These are phyloP conservation scores for Cantharis flavilabris DNA, from an alignment of 2,888 invertebrate species.

Conservation along the genomic window DNA sequence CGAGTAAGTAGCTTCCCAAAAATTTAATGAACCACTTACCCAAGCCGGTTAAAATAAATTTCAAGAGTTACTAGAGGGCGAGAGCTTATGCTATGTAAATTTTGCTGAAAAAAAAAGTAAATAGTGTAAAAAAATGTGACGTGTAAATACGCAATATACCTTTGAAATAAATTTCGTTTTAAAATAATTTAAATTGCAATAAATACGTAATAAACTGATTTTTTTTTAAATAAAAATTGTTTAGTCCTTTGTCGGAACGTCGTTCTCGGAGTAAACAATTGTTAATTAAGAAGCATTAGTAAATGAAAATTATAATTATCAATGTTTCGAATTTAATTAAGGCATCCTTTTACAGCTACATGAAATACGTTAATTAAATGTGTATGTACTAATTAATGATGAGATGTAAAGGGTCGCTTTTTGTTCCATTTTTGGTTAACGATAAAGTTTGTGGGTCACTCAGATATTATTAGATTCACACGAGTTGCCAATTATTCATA, in stretches of 20 bases:
- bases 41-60: background rate
- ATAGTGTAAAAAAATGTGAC: background rate
- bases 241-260: background rate
- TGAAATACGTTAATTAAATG: background rate
- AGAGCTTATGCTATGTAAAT: background rate
- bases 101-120: background rate
- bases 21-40: background rate
- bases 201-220: too few species aligned
- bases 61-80: background rate
- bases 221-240: background rate
- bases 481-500: constrained; percentile 31
- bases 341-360: background rate
- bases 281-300: background rate
- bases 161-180: background rate
- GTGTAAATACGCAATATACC: background rate
- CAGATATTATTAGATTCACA: constrained; percentile 18
- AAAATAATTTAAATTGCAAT: too few species aligned
- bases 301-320: background rate
- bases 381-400: background rate
- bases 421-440: background rate
- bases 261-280: background rate
- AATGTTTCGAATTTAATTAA: constrained; percentile 1
- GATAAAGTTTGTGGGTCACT: background rate
- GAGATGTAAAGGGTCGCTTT: background rate
- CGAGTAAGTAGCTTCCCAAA: background rate